Percentiles rank a stretch among this genome's conserved stretches.
Conservation (phyloP, 2,888 invertebrate species). For the Drosophila diplacantha region DNA sequence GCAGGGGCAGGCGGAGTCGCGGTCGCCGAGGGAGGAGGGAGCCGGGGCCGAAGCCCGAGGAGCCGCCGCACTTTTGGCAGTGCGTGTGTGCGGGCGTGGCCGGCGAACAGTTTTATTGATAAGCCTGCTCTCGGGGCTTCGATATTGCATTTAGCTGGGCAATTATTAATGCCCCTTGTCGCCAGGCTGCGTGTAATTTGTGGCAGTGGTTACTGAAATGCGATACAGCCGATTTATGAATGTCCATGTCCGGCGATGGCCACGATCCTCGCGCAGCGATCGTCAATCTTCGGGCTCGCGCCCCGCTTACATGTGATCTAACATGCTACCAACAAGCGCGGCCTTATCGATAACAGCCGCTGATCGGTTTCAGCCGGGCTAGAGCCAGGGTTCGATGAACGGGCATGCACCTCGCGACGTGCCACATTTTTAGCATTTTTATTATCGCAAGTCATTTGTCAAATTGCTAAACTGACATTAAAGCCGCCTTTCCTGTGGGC, state of each 20-base stretch:
- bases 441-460: conserved; percentile 67
- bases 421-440: conserved; percentile 37
- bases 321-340: conserved; percentile 57
- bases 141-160: conserved; percentile 60
- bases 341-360: conserved; percentile 60
- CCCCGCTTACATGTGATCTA: conserved; percentile 56
- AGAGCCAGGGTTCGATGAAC: conserved; percentile 40
- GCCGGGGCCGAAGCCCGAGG: neutral
- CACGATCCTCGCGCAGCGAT: conserved; percentile 36
- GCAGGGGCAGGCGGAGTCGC: neutral
- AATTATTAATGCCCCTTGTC: conserved; percentile 68
- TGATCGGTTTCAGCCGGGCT: conserved; percentile 12
- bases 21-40: neutral
- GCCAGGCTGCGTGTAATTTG: conserved; percentile 63
- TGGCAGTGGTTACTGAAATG: conserved; percentile 65
- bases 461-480: conserved; percentile 71
- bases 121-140: conserved; percentile 57
- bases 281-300: conserved; percentile 38
- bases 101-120: conserved; percentile 64
- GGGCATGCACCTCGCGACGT: conserved; percentile 25
- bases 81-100: conserved; percentile 63
- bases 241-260: conserved; percentile 56
- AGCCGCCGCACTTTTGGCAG: conserved; percentile 6
- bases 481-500: conserved; percentile 57
- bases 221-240: conserved; percentile 62